Percentiles rank a stretch among this genome's conserved stretches.
phyloP scores from a whole-genome alignment of 2,888 invertebrate species.

The Biston betularia region DNA sequence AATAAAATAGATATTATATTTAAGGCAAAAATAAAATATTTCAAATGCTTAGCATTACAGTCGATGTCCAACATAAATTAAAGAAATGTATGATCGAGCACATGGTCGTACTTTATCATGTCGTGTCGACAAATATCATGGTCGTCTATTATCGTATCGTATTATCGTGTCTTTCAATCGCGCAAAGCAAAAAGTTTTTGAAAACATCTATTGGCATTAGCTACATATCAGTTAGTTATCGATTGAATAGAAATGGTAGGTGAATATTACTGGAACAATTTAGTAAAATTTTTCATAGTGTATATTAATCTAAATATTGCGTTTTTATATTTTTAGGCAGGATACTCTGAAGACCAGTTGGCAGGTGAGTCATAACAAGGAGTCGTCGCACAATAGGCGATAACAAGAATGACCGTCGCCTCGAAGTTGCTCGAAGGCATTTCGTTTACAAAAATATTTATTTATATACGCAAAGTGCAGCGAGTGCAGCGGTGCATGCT shows the following conservation, averaged over 20 bases:
- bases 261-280: not conserved
- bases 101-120: too few species aligned
- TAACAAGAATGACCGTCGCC: not conserved
- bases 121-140: too few species aligned
- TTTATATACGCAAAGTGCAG: slow-evolving; percentile 14
- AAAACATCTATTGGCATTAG: not conserved
- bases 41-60: too few species aligned
- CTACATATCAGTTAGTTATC: not conserved
- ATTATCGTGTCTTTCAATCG: too few species aligned
- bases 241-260: slow-evolving; percentile 19
- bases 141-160: too few species aligned
- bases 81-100: too few species aligned
- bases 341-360: slow-evolving; percentile 96
- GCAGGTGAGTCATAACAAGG: slow-evolving; percentile 90
- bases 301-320: not conserved
- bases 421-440: not conserved
- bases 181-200: not conserved
- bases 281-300: not conserved
- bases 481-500: slow-evolving; percentile 26
- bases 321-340: slow-evolving; percentile 88
- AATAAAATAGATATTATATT: too few species aligned
- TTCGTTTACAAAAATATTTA: not conserved
- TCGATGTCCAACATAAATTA: too few species aligned
- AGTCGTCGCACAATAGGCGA: not conserved
- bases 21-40: too few species aligned